Evolutionary conservation across 1,140 invertebrate genomes (phyloP).

Genomic region (Centruroides sculpturatus): DNA sequence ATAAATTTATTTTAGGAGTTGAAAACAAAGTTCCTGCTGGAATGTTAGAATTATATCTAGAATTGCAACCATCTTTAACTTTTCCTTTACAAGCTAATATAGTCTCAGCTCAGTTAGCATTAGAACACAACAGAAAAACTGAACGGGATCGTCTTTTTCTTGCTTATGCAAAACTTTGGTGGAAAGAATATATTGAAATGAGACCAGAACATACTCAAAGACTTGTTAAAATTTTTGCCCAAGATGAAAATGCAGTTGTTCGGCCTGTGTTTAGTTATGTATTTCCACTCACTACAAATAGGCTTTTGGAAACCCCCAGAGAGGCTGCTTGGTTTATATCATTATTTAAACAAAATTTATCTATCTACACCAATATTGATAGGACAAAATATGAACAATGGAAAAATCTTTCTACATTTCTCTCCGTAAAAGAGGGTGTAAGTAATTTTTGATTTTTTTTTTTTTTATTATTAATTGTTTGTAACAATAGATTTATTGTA

Average conservation of each 20-base stretch:
- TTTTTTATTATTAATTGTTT: too few species aligned
- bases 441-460: slow-evolving; percentile 10
- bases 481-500: too few species aligned
- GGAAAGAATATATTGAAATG: slow-evolving; percentile 33
- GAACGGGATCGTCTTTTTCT: slow-evolving; percentile 31
- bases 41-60: slow-evolving; percentile 27
- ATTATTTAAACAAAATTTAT: slow-evolving; percentile 27
- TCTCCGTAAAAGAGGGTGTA: slow-evolving; percentile 31
- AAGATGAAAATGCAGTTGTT: slow-evolving; percentile 33
- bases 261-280: slow-evolving; percentile 30
- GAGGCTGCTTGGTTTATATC: slow-evolving; percentile 33
- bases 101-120: slow-evolving; percentile 22
- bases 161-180: slow-evolving; percentile 34
- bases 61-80: slow-evolving; percentile 25
- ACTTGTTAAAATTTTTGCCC: slow-evolving; percentile 34
- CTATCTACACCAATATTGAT: slow-evolving; percentile 20
- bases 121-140: slow-evolving; percentile 15
- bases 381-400: slow-evolving; percentile 28
- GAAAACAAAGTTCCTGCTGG: slow-evolving; percentile 31
- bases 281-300: slow-evolving; percentile 27
- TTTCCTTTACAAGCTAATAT: slow-evolving; percentile 24
- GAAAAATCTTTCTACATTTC: slow-evolving; percentile 28
- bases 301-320: slow-evolving; percentile 29
- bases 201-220: slow-evolving; percentile 26
- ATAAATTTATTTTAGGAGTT: slow-evolving; percentile 19